Evolutionary conservation across 2,797 vertebrate species (phyloP), one percentile per base, ranked within the genome.

Genomic region (Sparus aurata): DNA sequence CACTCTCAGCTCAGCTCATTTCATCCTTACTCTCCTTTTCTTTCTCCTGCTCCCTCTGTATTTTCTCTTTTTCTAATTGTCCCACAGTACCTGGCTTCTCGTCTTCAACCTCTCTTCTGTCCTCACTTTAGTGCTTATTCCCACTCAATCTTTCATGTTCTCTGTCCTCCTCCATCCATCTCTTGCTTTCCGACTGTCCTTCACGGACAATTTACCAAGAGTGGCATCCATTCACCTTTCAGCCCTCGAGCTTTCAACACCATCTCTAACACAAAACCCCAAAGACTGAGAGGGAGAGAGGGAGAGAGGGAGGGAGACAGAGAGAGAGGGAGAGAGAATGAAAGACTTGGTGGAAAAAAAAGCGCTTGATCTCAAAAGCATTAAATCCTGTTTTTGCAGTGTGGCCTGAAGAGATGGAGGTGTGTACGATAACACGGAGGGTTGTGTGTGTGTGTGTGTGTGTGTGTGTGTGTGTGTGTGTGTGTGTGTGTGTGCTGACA

Each of bases 201-300:
- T 94, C 91, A 91, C 57, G 46, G 89, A 73, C 84, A 89, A 86
- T 93, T 94, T 91, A 88, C 69, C 71, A 75, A 80, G 84, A 90
- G 77, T 85, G 81, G 69, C 80, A 87, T 89, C 74, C 77, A 55
- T 82, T 91, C 85, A 87, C 79, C 81, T 90, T 75, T 76, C 77
- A 89, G 80, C 74, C 80, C 82, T 72, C 43, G 3, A 86, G 85
- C 83, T 79, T 89, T 89, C 78, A 82, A 73, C 85, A 87, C 77
- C 80, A 71, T 85, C 90, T 92, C 90, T 76, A 81, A 87, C 82
- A 87, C 58, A 77, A 76, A 88, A 15, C 62, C 83, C 71, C 58
- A 67, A 79, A 87, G 72, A 83, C 57, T 15, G 2, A 59, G 85
- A 60, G 61, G 57, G 67, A 43, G 22, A 20, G 57, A 60, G 34